Evolutionary conservation across 2,113 vertebrate species (phyloP), one percentile per base, ranked within the genome.

Genomic region (Mesitornis unicolor): DNA sequence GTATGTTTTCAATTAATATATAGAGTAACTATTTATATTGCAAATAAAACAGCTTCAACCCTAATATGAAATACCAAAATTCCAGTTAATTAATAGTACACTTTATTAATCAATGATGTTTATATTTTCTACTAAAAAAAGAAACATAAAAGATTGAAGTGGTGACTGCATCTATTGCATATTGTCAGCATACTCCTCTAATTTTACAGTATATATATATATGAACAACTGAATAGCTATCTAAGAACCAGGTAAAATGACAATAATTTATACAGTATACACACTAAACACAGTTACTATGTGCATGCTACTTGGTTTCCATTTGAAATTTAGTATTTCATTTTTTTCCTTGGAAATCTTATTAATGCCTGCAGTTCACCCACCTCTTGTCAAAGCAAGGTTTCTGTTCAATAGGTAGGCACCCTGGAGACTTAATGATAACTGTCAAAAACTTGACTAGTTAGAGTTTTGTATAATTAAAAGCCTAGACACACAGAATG

Each of bases 361-460:
- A 67, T 63, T 92, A 61, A 76, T 2, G 4, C 33, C 50, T 84
- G 51, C n/a, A 36, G 69, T 85, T 96, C 65, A 96, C 87, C 56
- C 38, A 87, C n/a, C 82, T 89, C 68, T 90, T 90, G 84, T 87
- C 51, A 96, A 96, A 96, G 79, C 82, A 94, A 93, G 73, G 57
- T 56, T 91, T 90, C 68, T 90, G 53, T 80, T 89, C 61, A 89
- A 92, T 36, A 90, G 76, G 75, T 84, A 90, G 63, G 57, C 50
- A 84, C 63, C 25, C 71, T 81, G 50, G 65, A 91, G 82, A 69
- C 54, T 63, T 84, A 91, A 71, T 71, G 71, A 65, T 59, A 95
- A 90, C 78, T 59, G 57, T 83, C 84, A 95, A 93, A 93, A 94
- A 80, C 17, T 36, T 48, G 11, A 87, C 75, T 88, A 90, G 90